A percentile compares a stretch with the other conserved stretches of the same genome.
Conservation (phyloP, 2,888 invertebrate species). For the Phasia obesa region DNA sequence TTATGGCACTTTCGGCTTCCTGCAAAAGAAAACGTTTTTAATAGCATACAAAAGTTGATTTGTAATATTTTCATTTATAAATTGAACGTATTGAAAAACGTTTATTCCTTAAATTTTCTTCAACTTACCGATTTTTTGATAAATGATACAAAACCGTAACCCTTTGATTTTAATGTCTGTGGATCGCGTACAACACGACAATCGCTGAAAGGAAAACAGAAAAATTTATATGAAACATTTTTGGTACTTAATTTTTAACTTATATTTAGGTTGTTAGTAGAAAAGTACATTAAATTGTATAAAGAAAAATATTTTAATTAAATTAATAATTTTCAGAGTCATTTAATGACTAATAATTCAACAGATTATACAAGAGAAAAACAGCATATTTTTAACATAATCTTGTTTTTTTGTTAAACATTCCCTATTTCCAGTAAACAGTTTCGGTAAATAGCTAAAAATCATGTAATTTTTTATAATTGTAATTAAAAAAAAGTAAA, state of each 20-base stretch:
- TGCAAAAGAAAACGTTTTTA: slow-evolving; percentile 81
- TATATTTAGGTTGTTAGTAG: no score
- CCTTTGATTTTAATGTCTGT: slow-evolving; percentile 99
- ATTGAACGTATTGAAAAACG: not conserved
- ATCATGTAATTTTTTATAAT: no score
- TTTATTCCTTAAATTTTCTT: not conserved
- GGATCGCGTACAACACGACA: slow-evolving; percentile 99
- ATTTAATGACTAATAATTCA: no score
- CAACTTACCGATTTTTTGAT: slow-evolving; percentile 96
- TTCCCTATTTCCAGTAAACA: no score
- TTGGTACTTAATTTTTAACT: no score
- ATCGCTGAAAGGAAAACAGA: slow-evolving; percentile 86
- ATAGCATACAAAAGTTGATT: slow-evolving; percentile 1
- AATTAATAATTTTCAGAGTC: no score
- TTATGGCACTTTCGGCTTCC: slow-evolving; percentile 99
- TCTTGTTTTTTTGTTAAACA: no score
- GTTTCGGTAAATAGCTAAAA: no score
- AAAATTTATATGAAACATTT: not conserved
- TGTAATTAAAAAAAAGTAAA: no score
- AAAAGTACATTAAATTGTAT: not conserved
- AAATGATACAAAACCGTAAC: slow-evolving; percentile 99
- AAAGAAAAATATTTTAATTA: not conserved
- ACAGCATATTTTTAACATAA: no score
- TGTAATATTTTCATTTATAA: not conserved
- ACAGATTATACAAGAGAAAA: no score